Evolutionary conservation across 92 coral and sea anemone species (phyloP).

Genomic region (Palythoa grandis): DNA sequence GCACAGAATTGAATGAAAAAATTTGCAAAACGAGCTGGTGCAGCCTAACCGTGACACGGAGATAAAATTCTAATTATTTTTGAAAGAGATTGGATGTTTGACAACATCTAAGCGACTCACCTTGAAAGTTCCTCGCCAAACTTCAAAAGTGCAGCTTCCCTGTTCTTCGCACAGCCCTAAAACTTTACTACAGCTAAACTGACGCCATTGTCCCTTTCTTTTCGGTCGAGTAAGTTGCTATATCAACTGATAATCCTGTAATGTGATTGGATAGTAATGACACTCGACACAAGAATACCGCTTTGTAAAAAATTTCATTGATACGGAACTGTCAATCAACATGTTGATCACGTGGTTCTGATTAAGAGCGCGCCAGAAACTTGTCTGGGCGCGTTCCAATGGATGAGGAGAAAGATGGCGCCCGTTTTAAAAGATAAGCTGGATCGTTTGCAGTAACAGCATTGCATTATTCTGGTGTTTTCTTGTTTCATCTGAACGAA

Average conservation of each 20-base stretch:
- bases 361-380: conserved; percentile 76
- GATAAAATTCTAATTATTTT: background rate
- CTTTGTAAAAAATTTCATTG: conserved; percentile 78
- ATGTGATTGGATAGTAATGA: conserved; percentile 75
- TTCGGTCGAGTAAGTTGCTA: conserved; percentile 89
- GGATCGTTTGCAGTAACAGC: background rate
- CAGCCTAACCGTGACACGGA: conserved; percentile 2
- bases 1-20: conserved; percentile 43
- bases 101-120: conserved; percentile 8
- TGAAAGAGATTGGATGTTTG: background rate
- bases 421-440: conserved; percentile 27
- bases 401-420: conserved; percentile 40
- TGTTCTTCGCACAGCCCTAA: conserved; percentile 45
- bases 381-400: conserved; percentile 68
- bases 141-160: conserved; percentile 22
- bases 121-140: background rate
- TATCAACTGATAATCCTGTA: conserved; percentile 76
- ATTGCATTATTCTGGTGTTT: background rate
- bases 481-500: background rate
- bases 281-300: conserved; percentile 48
- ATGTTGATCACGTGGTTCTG: conserved; percentile 67
- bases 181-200: conserved; percentile 80
- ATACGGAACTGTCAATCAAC: conserved; percentile 83
- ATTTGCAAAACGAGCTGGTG: conserved; percentile 1
- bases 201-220: conserved; percentile 93